phyloP scores from a whole-genome alignment of 2,113 vertebrate genomes.

The Thalassoma bifasciatum region DNA sequence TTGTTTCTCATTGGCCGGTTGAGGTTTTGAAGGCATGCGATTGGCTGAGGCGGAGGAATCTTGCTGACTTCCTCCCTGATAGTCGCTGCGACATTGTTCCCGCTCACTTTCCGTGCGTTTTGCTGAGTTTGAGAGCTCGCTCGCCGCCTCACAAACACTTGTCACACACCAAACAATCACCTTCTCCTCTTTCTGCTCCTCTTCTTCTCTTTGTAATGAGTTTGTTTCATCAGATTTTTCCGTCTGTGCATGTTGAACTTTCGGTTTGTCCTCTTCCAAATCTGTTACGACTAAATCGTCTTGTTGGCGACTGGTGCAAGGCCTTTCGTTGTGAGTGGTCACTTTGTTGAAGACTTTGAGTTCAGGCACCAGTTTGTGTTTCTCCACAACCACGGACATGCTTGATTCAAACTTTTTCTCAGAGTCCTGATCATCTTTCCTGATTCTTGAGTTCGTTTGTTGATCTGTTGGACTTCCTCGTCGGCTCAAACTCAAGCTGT shows the following conservation, averaged over 20 bases:
- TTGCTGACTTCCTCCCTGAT: neutral
- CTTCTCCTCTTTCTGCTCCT: conserved; percentile 1
- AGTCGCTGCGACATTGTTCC: conserved; percentile 2
- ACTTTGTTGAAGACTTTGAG: conserved; percentile 77
- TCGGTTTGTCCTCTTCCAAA: conserved; percentile 49
- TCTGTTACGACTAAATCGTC: conserved; percentile 60
- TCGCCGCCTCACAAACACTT: conserved; percentile 53
- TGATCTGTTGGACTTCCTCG: neutral
- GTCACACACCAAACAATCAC: conserved; percentile 69
- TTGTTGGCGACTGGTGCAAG: conserved; percentile 18
- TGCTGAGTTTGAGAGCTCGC: neutral
- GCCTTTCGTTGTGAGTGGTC: conserved; percentile 20
- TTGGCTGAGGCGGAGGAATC: conserved; percentile 29
- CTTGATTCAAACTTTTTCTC: neutral
- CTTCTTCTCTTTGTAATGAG: neutral
- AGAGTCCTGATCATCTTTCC: neutral
- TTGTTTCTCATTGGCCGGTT: conserved; percentile 37
- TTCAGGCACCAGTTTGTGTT: conserved; percentile 82
- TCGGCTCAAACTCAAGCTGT: neutral
- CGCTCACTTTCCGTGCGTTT: neutral
- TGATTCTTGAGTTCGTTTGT: neutral
- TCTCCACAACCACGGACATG: conserved; percentile 83
- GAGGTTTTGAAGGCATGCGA: conserved; percentile 32
- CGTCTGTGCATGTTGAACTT: conserved; percentile 15
- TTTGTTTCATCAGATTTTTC: neutral